Evolutionary conservation across 2,797 vertebrate species (phyloP).

Genomic region (Mus spretus): DNA sequence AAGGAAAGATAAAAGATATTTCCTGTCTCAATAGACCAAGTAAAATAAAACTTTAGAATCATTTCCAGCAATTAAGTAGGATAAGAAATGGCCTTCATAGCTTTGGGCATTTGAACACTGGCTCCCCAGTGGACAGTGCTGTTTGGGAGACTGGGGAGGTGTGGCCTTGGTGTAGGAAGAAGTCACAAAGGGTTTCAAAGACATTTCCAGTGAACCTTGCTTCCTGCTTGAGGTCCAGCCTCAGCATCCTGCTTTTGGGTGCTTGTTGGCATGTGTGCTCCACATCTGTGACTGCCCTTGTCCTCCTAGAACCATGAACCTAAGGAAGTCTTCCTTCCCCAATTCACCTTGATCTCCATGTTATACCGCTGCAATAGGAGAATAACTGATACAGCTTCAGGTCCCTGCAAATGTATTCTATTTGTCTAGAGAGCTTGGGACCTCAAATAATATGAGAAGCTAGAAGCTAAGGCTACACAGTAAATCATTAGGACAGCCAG

Average conservation of each 20-base stretch:
- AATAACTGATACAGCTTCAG: not conserved
- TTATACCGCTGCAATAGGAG: not conserved
- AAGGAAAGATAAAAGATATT: slow-evolving; percentile 30
- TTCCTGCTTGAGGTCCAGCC: not conserved
- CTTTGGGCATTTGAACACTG: not conserved
- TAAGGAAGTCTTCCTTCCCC: not conserved
- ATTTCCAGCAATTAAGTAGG: slow-evolving; percentile 25
- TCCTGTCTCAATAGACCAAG: not conserved
- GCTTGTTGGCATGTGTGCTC: not conserved
- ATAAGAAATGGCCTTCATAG: not conserved
- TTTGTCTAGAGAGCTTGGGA: slow-evolving; percentile 31
- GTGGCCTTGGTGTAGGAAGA: not conserved
- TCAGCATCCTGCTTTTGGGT: not conserved
- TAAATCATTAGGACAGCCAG: not conserved
- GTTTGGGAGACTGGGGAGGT: not conserved
- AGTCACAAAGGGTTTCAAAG: not conserved
- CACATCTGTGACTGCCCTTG: accelerated
- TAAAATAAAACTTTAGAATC: slow-evolving; percentile 34
- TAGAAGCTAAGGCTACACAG: not conserved
- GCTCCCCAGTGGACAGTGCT: not conserved
- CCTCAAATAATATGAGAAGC: not conserved
- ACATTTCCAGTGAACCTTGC: not conserved
- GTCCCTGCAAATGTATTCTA: slow-evolving; percentile 38
- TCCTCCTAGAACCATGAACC: not conserved
- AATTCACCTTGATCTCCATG: not conserved